These are phyloP conservation scores for Metallyticus violacea DNA, from an alignment of 2,888 invertebrate species.

Conservation along the genomic window DNA sequence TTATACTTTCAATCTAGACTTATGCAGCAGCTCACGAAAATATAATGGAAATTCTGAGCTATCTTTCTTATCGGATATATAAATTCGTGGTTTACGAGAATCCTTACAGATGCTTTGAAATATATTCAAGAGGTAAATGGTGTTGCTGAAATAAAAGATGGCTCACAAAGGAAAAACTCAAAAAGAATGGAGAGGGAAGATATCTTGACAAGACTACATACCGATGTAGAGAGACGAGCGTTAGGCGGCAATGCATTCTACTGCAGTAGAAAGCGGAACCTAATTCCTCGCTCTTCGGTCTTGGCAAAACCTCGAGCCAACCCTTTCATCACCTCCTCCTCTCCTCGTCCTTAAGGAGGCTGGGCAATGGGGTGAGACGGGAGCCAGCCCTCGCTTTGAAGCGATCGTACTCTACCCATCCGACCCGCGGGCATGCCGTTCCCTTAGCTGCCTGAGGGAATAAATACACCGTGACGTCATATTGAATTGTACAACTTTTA, in stretches of 20 bases:
- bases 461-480: neutral
- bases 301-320: conserved; percentile 17
- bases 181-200: too few species aligned
- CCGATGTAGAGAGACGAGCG: neutral
- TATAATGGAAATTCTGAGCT: too few species aligned
- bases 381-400: neutral
- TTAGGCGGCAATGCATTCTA: neutral
- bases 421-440: neutral
- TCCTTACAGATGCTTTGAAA: neutral
- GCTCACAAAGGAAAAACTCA: too few species aligned
- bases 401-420: neutral
- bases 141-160: neutral
- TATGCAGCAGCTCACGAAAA: too few species aligned
- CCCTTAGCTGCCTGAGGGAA: neutral
- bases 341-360: neutral
- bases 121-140: neutral
- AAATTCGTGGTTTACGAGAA: too few species aligned
- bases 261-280: neutral
- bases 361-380: neutral
- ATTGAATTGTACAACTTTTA: too few species aligned
- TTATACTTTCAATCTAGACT: too few species aligned
- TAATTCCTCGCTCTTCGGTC: conserved; percentile 1
- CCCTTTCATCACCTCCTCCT: conserved; percentile 9
- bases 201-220: neutral
- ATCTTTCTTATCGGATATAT: too few species aligned